Evolutionary conservation across 2,113 vertebrate genomes (phyloP).

Genomic region (Podiceps cristatus): DNA sequence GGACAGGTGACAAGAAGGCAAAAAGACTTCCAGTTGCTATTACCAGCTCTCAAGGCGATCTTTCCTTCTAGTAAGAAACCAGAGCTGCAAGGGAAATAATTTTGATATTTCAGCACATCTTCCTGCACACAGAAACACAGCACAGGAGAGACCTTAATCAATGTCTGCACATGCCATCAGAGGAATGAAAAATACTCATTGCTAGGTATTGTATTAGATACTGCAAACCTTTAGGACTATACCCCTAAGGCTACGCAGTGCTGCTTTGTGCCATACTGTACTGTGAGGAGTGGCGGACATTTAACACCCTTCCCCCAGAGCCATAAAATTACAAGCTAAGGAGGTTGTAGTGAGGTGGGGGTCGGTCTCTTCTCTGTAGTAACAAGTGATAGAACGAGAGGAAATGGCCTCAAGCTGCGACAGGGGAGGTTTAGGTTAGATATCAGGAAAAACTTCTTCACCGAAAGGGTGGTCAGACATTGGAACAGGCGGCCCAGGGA

Average conservation of each 20-base stretch:
- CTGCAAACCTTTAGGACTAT: background rate
- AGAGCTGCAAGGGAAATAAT: background rate
- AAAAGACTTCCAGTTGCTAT: background rate
- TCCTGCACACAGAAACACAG: background rate
- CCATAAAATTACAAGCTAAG: background rate
- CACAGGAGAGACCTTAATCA: background rate
- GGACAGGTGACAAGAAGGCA: background rate
- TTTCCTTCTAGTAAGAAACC: background rate
- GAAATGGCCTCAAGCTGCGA: too few relatives aligned
- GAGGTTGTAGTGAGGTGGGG: too few relatives aligned
- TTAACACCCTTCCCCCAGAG: background rate
- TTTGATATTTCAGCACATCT: background rate
- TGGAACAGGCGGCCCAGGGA: too few relatives aligned
- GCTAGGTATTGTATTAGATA: background rate
- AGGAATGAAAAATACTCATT: background rate
- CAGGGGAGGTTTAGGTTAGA: too few relatives aligned
- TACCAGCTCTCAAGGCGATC: background rate
- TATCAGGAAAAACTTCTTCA: too few relatives aligned
- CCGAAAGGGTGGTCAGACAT: too few relatives aligned
- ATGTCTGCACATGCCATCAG: background rate
- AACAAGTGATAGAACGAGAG: too few relatives aligned
- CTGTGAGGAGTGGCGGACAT: background rate
- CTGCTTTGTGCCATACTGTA: background rate
- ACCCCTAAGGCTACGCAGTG: background rate
- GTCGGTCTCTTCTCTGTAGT: too few relatives aligned